phyloP scores from a whole-genome alignment of 2,797 vertebrate species.

The Cottoperca gobio region DNA sequence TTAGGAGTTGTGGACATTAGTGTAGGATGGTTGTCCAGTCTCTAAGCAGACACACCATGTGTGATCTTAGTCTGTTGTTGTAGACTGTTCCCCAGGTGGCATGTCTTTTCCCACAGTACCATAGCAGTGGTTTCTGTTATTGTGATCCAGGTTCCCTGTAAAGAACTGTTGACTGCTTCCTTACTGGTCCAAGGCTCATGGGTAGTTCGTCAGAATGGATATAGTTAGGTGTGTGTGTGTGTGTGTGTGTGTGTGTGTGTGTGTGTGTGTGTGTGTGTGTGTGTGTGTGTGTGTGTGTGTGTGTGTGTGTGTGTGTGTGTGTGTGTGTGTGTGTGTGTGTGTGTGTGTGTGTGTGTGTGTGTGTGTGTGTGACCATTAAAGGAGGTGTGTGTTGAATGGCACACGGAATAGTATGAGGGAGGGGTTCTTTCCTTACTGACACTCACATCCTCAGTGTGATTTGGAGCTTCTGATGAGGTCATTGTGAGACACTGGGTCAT shows the following conservation, averaged over 20 bases:
- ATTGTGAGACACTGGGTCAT: constrained; percentile 22
- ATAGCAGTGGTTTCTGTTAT: constrained; percentile 21
- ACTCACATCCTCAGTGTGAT: not conserved
- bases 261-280: no score
- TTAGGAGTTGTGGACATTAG: not conserved
- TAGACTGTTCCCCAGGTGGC: not conserved
- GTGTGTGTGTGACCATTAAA: no score
- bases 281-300: no score
- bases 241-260: no score
- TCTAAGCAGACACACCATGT: not conserved
- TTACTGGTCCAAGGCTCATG: not conserved
- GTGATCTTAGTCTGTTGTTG: constrained; percentile 4
- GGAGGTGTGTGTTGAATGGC: no score
- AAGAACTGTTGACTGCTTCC: constrained; percentile 11
- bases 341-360: no score
- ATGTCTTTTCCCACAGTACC: constrained; percentile 8
- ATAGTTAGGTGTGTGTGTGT: no score
- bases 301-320: no score
- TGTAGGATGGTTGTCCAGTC: not conserved
- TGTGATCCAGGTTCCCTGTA: constrained; percentile 19
- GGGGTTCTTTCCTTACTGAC: constrained; percentile 23
- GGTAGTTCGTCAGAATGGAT: not conserved
- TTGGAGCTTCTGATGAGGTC: constrained; percentile 30
- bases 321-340: no score
- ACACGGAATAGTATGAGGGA: not conserved